Evolutionary conservation across 2,113 vertebrate genomes (phyloP).

Genomic region (Mormyrus iriodes): DNA sequence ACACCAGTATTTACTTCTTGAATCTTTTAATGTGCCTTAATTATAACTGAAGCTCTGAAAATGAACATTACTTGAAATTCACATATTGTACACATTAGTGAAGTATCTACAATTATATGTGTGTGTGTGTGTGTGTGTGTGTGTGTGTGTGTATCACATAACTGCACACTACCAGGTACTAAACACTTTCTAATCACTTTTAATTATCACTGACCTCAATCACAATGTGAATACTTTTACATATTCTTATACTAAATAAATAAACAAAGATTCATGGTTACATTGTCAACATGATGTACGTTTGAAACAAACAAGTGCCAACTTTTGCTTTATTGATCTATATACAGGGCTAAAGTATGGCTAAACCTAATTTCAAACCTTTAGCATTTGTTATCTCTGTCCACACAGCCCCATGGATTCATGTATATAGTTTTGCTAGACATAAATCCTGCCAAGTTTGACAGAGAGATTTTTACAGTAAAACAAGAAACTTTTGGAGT

Average conservation of each 20-base stretch:
- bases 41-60: neutral
- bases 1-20: neutral
- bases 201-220: too few relatives aligned
- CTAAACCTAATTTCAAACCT: neutral
- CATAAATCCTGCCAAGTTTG: neutral
- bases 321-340: neutral
- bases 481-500: neutral
- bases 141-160: neutral
- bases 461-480: neutral
- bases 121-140: neutral
- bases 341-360: neutral
- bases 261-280: slow-evolving; percentile 1
- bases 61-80: neutral
- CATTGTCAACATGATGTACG: neutral
- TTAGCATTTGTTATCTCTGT: neutral
- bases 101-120: neutral
- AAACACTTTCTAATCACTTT: neutral
- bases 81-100: neutral
- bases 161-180: neutral
- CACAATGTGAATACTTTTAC: neutral
- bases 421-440: neutral
- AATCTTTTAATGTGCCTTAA: neutral
- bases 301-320: neutral
- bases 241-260: neutral
- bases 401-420: neutral